These are phyloP conservation scores for Ophioninae sp. DNA, from an alignment of 2,888 invertebrate genomes.

Conservation along the genomic window DNA sequence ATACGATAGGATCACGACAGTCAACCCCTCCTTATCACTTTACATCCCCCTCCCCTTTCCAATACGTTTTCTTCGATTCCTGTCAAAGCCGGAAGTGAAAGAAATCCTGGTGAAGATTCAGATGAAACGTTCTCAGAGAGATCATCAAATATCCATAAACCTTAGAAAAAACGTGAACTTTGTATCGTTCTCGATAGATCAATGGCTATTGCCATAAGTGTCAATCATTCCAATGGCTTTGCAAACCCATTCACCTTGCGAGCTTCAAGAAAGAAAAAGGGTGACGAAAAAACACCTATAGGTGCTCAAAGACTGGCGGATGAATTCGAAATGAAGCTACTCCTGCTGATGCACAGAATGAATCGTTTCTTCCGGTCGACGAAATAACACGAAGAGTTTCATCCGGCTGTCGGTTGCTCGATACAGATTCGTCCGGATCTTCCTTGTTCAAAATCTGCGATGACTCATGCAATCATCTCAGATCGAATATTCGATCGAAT, in stretches of 20 bases:
- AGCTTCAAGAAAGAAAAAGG: neutral
- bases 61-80: neutral
- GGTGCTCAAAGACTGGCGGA: no score
- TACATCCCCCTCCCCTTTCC: no score
- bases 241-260: neutral
- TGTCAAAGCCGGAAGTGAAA: slow-evolving; percentile 30
- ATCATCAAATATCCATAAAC: slow-evolving; percentile 4
- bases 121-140: neutral
- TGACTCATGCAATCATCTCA: slow-evolving; percentile 18
- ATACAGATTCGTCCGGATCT: slow-evolving; percentile 10
- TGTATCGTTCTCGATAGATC: slow-evolving; percentile 1
- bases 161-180: slow-evolving; percentile 27
- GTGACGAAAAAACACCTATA: no score
- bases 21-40: neutral
- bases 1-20: slow-evolving; percentile 29
- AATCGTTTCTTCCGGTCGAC: no score
- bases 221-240: neutral
- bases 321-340: no score
- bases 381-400: no score
- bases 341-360: no score
- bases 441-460: neutral
- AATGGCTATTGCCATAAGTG: neutral
- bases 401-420: no score
- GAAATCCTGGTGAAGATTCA: slow-evolving; percentile 3
- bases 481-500: slow-evolving; percentile 20